Conservation (phyloP, 2,797 vertebrate genomes). For the Coilia nasus region DNA sequence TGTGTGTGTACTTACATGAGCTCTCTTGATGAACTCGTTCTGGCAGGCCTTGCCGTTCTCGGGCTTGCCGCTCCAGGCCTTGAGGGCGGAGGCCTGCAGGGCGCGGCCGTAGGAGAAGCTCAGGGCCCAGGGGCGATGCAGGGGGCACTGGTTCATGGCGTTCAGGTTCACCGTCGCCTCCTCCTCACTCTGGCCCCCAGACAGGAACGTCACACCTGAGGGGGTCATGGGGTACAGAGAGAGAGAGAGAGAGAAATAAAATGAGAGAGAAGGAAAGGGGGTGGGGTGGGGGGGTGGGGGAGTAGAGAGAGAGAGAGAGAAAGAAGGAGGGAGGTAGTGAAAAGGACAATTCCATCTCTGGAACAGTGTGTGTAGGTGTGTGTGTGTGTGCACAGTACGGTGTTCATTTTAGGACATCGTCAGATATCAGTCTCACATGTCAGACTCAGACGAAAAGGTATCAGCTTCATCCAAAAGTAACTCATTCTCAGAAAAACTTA, state of each 20-base stretch:
- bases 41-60: conserved; percentile 88
- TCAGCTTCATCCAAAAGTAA: no score
- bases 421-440: no score
- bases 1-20: conserved; percentile 64
- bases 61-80: conserved; percentile 87
- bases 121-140: conserved; percentile 86
- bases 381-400: no score
- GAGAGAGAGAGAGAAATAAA: background rate
- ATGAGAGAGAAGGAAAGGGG: no score
- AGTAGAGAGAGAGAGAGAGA: background rate
- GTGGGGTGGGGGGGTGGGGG: background rate
- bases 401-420: no score
- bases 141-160: conserved; percentile 87
- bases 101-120: conserved; percentile 92
- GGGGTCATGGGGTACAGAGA: background rate
- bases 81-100: conserved; percentile 90
- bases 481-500: no score
- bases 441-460: no score
- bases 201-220: conserved; percentile 88
- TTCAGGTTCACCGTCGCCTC: conserved; percentile 90
- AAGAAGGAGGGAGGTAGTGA: background rate
- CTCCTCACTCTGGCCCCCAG: conserved; percentile 93
- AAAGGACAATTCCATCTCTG: no score
- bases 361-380: no score
- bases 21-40: conserved; percentile 87